Percentiles rank a stretch among this genome's conserved stretches.
Evolutionary conservation across 2,113 vertebrate genomes (phyloP).

Genomic region (Riparia riparia): DNA sequence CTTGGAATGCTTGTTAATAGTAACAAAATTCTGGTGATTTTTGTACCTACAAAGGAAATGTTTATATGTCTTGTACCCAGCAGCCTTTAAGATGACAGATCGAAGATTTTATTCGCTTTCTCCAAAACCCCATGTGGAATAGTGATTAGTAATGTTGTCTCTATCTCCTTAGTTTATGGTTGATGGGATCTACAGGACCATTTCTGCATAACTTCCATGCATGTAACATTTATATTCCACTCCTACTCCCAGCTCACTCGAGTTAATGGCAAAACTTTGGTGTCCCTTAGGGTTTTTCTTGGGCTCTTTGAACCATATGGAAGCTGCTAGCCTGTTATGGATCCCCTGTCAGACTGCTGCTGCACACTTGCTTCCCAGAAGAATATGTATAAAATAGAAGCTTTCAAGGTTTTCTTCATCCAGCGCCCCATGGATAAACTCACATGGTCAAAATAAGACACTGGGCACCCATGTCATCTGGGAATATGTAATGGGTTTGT

Average conservation of each 20-base stretch:
- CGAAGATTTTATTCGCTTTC: neutral
- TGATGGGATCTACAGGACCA: neutral
- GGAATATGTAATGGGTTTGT: neutral
- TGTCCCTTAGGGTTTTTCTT: neutral
- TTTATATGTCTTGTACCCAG: neutral
- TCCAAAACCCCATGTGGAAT: neutral
- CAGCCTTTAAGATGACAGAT: neutral
- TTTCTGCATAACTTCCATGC: neutral
- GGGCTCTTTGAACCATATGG: neutral
- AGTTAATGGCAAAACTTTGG: neutral
- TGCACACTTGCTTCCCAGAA: neutral
- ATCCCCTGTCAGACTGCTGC: neutral
- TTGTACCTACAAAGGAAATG: neutral
- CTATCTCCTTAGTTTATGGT: neutral
- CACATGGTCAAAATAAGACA: neutral
- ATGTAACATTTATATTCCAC: neutral
- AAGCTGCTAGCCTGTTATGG: neutral
- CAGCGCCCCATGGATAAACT: neutral
- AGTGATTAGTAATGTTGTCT: neutral
- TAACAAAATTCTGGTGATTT: neutral
- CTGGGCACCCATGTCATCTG: neutral
- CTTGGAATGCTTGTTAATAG: neutral
- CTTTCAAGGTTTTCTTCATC: neutral
- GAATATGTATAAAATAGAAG: neutral
- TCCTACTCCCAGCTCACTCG: neutral